Evolutionary conservation across 2,113 vertebrate species (phyloP).

Genomic region (Camelus bactrianus): DNA sequence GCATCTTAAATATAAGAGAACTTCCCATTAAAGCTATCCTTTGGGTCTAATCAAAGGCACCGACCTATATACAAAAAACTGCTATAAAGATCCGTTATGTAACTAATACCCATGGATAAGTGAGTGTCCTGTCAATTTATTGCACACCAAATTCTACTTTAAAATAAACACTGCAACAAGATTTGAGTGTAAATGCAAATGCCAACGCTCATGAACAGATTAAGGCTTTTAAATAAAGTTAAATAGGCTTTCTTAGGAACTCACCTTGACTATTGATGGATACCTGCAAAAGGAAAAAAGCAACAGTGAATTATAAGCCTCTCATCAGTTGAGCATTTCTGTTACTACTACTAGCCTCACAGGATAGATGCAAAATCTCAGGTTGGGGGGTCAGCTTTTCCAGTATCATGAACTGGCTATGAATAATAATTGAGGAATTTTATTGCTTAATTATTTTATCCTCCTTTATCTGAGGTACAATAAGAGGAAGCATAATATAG

Average conservation of each 20-base stretch:
- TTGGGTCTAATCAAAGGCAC: neutral
- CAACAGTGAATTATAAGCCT: constrained; percentile 3
- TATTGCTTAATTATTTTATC: neutral
- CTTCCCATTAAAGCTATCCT: neutral
- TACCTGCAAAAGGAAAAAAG: constrained; percentile 89
- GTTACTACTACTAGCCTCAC: neutral
- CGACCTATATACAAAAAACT: neutral
- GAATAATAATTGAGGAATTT: neutral
- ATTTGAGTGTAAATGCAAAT: neutral
- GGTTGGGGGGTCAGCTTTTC: neutral
- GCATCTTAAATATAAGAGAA: constrained; percentile 31
- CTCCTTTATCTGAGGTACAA: neutral
- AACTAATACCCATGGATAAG: neutral
- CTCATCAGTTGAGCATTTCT: neutral
- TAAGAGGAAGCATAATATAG: neutral
- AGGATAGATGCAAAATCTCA: neutral
- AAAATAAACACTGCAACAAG: neutral
- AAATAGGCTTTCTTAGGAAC: constrained; percentile 67
- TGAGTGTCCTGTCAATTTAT: neutral
- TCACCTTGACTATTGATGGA: constrained; percentile 98
- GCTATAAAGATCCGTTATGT: neutral
- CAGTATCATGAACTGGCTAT: neutral
- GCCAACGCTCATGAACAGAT: neutral
- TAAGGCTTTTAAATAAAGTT: neutral
- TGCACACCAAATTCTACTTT: neutral